Percentiles rank a stretch among this genome's conserved stretches.
phyloP scores from a whole-genome alignment of 2,113 vertebrate genomes.

The Oreochromis spilurus region DNA sequence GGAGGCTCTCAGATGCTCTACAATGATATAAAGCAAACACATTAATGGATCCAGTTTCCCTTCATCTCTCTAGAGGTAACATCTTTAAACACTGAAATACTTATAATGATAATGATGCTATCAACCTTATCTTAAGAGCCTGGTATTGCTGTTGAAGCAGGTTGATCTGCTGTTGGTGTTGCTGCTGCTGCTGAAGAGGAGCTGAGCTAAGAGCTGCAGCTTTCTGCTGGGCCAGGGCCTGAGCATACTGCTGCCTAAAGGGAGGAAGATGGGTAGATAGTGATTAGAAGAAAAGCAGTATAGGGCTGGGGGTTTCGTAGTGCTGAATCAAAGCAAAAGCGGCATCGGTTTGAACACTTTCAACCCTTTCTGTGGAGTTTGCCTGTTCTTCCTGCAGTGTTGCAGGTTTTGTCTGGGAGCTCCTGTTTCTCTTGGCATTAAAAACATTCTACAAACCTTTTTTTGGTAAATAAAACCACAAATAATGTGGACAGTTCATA shows the following conservation, averaged over 20 bases:
- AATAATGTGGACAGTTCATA: background rate
- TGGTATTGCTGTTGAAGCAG: constrained; percentile 92
- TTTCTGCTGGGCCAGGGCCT: constrained; percentile 93
- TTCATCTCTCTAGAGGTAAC: background rate
- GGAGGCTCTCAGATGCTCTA: constrained; percentile 88
- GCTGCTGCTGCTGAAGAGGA: constrained; percentile 84
- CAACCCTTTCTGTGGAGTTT: background rate
- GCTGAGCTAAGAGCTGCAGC: constrained; percentile 83
- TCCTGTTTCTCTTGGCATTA: background rate
- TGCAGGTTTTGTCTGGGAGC: background rate
- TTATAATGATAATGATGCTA: background rate
- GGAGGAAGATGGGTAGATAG: background rate
- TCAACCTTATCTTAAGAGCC: constrained; percentile 90
- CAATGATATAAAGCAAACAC: background rate
- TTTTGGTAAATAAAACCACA: background rate
- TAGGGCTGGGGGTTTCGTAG: background rate
- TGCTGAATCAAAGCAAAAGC: background rate
- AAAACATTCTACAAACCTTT: background rate
- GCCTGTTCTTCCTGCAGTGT: background rate
- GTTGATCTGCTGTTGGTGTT: constrained; percentile 92
- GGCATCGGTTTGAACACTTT: background rate
- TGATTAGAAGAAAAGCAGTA: background rate
- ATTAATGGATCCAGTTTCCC: background rate
- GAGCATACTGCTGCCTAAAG: constrained; percentile 89
- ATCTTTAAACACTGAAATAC: background rate